A percentile compares a stretch with the other conserved stretches of the same genome.
phyloP scores from a whole-genome alignment of 2,888 invertebrate genomes.

The Drosophila kanekoi region DNA sequence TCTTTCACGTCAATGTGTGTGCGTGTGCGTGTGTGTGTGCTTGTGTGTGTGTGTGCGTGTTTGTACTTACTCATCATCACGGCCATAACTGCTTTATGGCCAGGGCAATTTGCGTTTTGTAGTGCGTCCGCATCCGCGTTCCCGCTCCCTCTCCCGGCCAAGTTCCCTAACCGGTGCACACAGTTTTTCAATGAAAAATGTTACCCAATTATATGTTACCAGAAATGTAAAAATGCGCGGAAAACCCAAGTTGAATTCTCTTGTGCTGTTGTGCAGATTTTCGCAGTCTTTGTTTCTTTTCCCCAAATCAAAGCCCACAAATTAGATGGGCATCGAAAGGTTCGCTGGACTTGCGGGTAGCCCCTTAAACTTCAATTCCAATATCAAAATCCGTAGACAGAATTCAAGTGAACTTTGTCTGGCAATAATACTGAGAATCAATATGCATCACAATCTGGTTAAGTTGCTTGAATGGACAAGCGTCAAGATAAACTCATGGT shows the following conservation, averaged over 20 bases:
- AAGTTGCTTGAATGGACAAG: too few relatives aligned
- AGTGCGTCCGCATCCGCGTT: constrained; percentile 24
- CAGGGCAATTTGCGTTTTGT: constrained; percentile 40
- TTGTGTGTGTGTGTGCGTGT: constrained; percentile 29
- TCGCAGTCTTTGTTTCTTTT: background rate
- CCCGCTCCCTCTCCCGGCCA: background rate
- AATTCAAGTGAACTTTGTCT: constrained; percentile 17
- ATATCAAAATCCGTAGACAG: too few relatives aligned
- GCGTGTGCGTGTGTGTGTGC: constrained; percentile 17
- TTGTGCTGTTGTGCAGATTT: constrained; percentile 10
- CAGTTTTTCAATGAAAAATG: constrained; percentile 65
- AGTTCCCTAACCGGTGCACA: background rate
- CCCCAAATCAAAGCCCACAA: constrained; percentile 5
- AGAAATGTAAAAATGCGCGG: constrained; percentile 49
- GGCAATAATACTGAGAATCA: constrained; percentile 1
- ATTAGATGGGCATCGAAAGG: constrained; percentile 11
- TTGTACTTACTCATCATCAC: constrained; percentile 58
- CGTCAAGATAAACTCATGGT: too few relatives aligned
- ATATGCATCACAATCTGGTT: too few relatives aligned
- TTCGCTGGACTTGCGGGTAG: constrained; percentile 3
- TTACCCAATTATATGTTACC: constrained; percentile 51
- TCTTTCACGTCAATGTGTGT: constrained; percentile 23
- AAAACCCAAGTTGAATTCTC: constrained; percentile 38
- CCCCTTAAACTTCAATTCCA: too few relatives aligned
- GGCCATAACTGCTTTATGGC: constrained; percentile 66